Evolutionary conservation across 2,888 invertebrate species (phyloP).

Genomic region (Lasioglossum zephyrum): DNA sequence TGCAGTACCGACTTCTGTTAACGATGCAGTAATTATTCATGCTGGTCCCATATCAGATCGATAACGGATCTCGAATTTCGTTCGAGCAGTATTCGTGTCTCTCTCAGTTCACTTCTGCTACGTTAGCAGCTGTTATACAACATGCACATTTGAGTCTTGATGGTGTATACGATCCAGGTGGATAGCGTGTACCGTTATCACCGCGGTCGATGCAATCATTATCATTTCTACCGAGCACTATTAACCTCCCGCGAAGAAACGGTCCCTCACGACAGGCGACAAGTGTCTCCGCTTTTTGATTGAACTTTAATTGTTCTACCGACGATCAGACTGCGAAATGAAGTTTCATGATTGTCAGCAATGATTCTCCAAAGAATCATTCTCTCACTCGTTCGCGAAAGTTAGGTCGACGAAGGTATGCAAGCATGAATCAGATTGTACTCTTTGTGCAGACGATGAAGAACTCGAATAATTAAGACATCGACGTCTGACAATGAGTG

Average conservation of each 20-base stretch:
- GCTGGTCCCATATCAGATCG: neutral
- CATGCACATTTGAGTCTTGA: slow-evolving; percentile 21
- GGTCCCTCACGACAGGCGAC: neutral
- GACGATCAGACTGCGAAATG: neutral
- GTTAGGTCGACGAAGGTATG: slow-evolving; percentile 12
- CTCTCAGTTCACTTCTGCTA: slow-evolving; percentile 7
- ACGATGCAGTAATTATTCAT: neutral
- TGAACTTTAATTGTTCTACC: slow-evolving; percentile 6
- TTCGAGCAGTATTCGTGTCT: neutral
- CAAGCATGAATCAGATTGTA: neutral
- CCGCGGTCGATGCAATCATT: slow-evolving; percentile 15
- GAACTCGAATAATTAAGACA: neutral
- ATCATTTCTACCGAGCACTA: slow-evolving; percentile 6
- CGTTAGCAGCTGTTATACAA: slow-evolving; percentile 33
- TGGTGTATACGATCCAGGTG: slow-evolving; percentile 13
- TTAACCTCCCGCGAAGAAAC: slow-evolving; percentile 18
- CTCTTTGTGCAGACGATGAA: neutral
- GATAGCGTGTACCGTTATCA: slow-evolving; percentile 46
- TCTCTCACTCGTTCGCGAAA: neutral
- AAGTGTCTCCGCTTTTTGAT: slow-evolving; percentile 9
- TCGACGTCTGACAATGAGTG: neutral
- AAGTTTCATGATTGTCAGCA: neutral
- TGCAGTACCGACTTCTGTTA: neutral
- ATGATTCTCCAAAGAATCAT: neutral
- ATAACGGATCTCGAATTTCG: neutral